Base-by-base conservation (phyloP, 2,797 vertebrate species). In the Spinibarbus caldwelli region DNA sequence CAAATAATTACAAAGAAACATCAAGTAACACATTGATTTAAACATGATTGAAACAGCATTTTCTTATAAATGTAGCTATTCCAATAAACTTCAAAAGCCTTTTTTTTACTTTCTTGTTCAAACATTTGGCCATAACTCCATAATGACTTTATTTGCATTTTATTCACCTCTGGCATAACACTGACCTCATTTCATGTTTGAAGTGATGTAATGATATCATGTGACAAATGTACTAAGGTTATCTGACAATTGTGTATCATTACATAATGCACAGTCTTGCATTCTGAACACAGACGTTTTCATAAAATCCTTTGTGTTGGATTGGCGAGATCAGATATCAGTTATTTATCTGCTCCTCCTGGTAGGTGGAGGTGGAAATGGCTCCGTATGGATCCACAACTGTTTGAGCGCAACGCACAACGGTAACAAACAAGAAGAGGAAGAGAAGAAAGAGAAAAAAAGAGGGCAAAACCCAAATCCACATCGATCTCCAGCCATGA, bases 351-450 rank as follows among this genome's bases (percentile, higher is more conserved):
- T 96, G 95, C 89, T 96, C 95, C 89, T 96, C 95, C 88, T 96
- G 94, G 89, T 96, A 96, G 75, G 95, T 95, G 80, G 96, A 96
- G 86, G 94, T 96, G 21, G 96, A 94, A 87, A 96, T 95, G 68
- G 94, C 93, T 68, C 95, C 95, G 1, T 96, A 96, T 1, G 96
- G 96, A 85, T 96, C 95, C 45, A 95, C 29, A 54, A 96, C 95
- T 0, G 94, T 95, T 89, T 95, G 95, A 47, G 95, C 95, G 4
- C 96, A 96, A 73, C 95, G 95, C 62, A 96, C 91, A 67, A 96
- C 91, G 0, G 95, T 96, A 77, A 92, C 89, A 71, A 96, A 87
- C 82, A 96, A 92, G 88, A 96, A 96, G 86, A 96, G 93, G 67
- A 93, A 95, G 78, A 96, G 89, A 11, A 96, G 90, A 78, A 89